Evolutionary conservation across 2,888 invertebrate genomes (phyloP).

Genomic region (Drosophila cracens): DNA sequence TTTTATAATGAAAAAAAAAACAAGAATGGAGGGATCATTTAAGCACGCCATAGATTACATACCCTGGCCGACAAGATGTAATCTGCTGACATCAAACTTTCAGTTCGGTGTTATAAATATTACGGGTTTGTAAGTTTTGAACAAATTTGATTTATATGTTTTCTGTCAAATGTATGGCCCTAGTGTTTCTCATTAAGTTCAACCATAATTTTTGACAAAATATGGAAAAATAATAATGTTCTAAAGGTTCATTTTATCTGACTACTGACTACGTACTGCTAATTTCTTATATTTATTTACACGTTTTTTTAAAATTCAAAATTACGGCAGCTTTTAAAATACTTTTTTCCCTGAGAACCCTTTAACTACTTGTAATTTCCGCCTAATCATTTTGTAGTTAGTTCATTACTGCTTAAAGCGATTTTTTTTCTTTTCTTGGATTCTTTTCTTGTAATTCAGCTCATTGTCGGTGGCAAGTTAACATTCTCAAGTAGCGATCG

Average conservation of each 20-base stretch:
- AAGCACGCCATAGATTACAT: background rate
- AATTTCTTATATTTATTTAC: background rate
- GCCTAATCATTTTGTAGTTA: constrained; percentile 9
- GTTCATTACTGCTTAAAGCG: constrained; percentile 13
- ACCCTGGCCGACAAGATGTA: background rate
- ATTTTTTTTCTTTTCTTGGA: background rate
- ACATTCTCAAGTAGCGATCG: constrained; percentile 56
- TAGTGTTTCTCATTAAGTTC: background rate
- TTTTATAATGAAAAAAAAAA: background rate
- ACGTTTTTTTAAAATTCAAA: too few relatives aligned
- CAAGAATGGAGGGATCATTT: background rate
- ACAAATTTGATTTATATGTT: too few relatives aligned
- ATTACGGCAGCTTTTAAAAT: background rate
- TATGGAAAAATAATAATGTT: background rate
- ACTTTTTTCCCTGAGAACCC: background rate
- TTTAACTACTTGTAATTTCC: constrained; percentile 3
- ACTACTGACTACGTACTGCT: background rate
- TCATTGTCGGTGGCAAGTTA: constrained; percentile 54
- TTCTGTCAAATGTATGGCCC: background rate
- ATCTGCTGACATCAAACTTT: background rate
- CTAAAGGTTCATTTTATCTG: background rate
- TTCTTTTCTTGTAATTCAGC: constrained; percentile 42
- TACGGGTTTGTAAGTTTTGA: background rate
- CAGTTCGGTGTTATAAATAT: background rate
- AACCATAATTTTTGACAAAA: background rate